Conservation (phyloP, 2,113 vertebrate species). For the Tragelaphus buxtoni region DNA sequence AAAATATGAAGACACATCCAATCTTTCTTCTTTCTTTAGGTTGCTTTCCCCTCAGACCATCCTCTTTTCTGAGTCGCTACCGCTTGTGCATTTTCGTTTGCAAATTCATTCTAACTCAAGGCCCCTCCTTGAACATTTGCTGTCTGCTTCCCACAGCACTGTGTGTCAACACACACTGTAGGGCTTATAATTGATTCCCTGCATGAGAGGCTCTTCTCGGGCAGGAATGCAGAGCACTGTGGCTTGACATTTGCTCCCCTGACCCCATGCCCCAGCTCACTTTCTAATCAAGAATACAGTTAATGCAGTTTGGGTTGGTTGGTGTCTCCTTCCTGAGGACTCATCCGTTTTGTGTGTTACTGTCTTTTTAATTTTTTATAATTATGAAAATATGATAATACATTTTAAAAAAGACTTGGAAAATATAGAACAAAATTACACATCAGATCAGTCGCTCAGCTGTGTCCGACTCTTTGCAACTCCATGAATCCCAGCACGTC, state of each 20-base stretch:
- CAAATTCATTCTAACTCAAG: no score
- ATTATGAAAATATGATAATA: background rate
- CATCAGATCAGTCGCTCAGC: no score
- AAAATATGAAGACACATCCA: background rate
- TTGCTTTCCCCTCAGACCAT: background rate
- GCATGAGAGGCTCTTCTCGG: no score
- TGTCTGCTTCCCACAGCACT: fast-evolving
- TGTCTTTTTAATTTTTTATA: background rate
- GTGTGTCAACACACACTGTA: fast-evolving
- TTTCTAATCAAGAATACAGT: fast-evolving
- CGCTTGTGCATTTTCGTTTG: background rate
- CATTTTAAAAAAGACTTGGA: background rate
- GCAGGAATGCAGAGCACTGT: background rate
- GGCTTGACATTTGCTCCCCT: background rate
- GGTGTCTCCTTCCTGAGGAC: background rate
- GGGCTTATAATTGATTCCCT: fast-evolving
- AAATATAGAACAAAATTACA: background rate
- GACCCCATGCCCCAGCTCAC: fast-evolving
- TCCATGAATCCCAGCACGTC: no score
- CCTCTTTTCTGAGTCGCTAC: background rate
- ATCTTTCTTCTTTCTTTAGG: background rate
- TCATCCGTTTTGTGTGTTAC: background rate
- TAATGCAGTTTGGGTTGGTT: fast-evolving
- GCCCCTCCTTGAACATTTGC: background rate
- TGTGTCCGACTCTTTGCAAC: no score